Percentiles rank a stretch among this genome's conserved stretches.
Conservation (phyloP, 2,888 invertebrate genomes). For the Agrotis ipsilon region DNA sequence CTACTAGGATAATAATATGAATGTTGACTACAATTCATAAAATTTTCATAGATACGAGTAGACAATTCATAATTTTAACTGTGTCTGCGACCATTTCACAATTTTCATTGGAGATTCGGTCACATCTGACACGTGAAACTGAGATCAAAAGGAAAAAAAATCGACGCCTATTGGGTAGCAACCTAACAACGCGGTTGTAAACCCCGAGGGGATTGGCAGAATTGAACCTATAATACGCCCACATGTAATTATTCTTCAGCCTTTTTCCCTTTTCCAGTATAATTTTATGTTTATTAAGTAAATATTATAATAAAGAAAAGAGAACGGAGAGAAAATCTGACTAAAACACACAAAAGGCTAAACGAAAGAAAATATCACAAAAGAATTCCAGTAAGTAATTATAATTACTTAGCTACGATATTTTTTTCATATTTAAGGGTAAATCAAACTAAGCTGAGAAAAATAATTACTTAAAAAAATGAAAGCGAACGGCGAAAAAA, state of each 20-base stretch:
- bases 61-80: no score
- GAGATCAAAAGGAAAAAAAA: no score
- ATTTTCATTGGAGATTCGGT: no score
- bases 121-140: no score
- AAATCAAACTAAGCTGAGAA: neutral
- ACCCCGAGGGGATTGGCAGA: neutral
- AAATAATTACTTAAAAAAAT: neutral
- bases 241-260: neutral
- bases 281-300: slow-evolving; percentile 4
- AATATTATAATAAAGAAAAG: neutral
- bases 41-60: no score
- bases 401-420: neutral
- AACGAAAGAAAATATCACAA: neutral
- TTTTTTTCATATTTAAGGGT: neutral
- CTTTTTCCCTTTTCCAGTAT: neutral
- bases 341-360: neutral
- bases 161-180: neutral
- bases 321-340: neutral
- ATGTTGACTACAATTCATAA: no score
- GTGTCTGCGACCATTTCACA: no score
- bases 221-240: neutral
- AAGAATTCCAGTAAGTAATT: neutral
- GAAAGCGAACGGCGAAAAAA: neutral
- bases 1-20: no score
- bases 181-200: neutral